Evolutionary conservation across 2,113 vertebrate species (phyloP).

Genomic region (Chaetura pelagica): DNA sequence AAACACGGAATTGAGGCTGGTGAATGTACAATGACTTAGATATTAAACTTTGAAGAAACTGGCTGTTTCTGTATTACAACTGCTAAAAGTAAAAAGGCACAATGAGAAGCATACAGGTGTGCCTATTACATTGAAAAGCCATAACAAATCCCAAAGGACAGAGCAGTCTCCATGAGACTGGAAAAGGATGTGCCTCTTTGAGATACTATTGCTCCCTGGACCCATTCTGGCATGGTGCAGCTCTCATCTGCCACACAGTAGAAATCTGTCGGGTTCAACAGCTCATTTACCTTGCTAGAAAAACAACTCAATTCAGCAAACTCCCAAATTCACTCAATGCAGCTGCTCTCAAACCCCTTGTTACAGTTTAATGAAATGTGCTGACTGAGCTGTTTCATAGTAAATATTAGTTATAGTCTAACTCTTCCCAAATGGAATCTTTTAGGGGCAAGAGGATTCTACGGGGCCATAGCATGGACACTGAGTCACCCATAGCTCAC

Average conservation of each 20-base stretch:
- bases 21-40: background rate
- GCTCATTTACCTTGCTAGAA: constrained; percentile 34
- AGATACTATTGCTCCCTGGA: background rate
- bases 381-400: constrained; percentile 29
- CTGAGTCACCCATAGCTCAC: constrained; percentile 30
- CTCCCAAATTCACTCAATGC: constrained; percentile 10
- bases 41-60: background rate
- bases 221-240: accelerated
- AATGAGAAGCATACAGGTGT: background rate
- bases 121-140: background rate
- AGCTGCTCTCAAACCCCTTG: constrained; percentile 29
- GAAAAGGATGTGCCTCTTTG: background rate
- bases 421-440: constrained; percentile 7
- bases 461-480: background rate
- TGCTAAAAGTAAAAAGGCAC: background rate
- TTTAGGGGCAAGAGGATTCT: constrained; percentile 15
- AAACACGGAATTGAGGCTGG: background rate
- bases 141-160: background rate
- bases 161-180: background rate
- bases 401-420: constrained; percentile 33
- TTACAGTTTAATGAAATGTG: constrained; percentile 35
- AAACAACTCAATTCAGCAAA: constrained; percentile 51
- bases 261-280: background rate
- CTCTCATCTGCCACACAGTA: background rate
- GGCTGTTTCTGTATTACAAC: background rate